Base-by-base conservation (phyloP, 1,140 invertebrate species). In the Diplogasteroides magnus region DNA sequence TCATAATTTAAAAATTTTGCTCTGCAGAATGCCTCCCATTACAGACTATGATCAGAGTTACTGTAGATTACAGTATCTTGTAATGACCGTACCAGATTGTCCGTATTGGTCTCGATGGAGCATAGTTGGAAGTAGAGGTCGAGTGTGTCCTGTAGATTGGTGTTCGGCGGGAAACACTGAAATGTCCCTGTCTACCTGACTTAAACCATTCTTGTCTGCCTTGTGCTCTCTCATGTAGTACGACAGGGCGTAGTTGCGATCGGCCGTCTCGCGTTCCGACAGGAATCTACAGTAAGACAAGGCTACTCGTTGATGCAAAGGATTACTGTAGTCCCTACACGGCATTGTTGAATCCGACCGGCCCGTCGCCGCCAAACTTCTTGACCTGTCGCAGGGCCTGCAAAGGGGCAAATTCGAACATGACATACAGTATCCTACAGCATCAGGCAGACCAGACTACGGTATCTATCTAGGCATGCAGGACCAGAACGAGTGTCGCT, bases 161-260 rank as follows among this genome's bases (percentile, higher is more conserved):
- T 60, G 72, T 69, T 59, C 27, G 58, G 56, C n/a, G 72, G 72
- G 48, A 74, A 74, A 1, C 69, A 71, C 69, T 70, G 31, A 68
- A 68, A 68, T 61, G 70, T 72, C 15, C 15, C 60, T 25, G 28
- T n/a, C 19, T 31, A 27, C 6, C 58, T 67, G 3, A 65, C n/a
- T n/a, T n/a, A n/a, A n/a, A n/a, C n/a, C n/a, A 26, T 14, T 58
- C 2, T 58, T 66, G 32, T 61, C n/a, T 67, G 69, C 71, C 25
- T 93, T 93, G 83, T 98, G 89, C 83, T 97, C 94, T 58, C 92
- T 88, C 93, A 98, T 95, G 80, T 94, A 97, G 85, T 96, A 97
- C 32, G 91, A 94, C 56, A 98, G 86, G 0, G 94, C 93, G 83
- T 95, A 97, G 84, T 98, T 97, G 75, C 94, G 86, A 83, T 98